phyloP scores from a whole-genome alignment of 2,113 vertebrate species.

The Pimephales promelas region DNA sequence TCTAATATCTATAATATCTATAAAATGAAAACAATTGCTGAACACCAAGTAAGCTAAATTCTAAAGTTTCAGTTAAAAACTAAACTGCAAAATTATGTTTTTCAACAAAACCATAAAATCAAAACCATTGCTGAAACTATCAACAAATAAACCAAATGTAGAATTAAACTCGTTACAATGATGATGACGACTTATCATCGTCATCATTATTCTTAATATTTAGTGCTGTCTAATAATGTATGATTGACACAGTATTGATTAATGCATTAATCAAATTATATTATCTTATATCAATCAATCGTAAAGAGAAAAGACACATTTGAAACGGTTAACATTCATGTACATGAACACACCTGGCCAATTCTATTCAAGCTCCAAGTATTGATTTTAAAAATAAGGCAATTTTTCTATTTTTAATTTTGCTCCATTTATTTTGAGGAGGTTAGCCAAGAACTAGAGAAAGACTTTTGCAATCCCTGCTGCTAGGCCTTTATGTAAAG shows the following conservation, averaged over 20 bases:
- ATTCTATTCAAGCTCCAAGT: neutral
- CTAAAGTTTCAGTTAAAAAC: neutral
- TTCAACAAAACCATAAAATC: no score
- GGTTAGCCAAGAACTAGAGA: neutral
- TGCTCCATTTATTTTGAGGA: neutral
- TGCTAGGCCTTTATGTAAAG: neutral
- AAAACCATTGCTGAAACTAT: no score
- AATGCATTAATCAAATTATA: no score
- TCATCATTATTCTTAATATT: no score
- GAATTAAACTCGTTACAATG: no score
- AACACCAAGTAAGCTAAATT: neutral
- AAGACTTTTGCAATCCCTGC: neutral
- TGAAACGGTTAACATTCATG: neutral
- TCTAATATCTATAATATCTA: neutral
- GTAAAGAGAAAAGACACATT: neutral
- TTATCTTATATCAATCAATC: neutral
- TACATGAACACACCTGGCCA: neutral
- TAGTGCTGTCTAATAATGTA: no score
- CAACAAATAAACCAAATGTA: no score
- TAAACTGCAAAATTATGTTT: neutral
- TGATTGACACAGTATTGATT: no score
- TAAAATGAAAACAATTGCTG: neutral
- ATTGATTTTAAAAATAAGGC: neutral
- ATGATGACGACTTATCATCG: no score
- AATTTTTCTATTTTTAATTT: neutral